Base-by-base conservation (phyloP, 2,888 invertebrate species). In the Epirrita christyi region DNA sequence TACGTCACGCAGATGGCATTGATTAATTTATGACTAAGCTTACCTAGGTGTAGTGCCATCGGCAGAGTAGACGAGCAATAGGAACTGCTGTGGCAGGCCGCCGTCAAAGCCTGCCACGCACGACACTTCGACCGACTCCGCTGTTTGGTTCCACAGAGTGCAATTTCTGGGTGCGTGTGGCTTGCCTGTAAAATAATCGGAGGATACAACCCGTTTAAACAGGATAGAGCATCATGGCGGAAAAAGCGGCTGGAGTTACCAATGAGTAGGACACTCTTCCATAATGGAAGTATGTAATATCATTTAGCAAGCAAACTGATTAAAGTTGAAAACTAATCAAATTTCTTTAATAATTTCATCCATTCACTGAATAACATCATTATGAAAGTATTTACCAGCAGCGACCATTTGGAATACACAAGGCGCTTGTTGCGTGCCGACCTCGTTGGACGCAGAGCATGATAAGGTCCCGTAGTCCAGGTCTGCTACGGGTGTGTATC, bases 341-440 rank as follows among this genome's bases (percentile, higher is more conserved):
- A 32, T 32, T 32, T 2, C 10, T 32, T 32, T 14, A n/a, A n/a
- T n/a, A n/a, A n/a, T n/a, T n/a, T n/a, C n/a, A n/a, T n/a, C n/a
- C n/a, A n/a, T n/a, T n/a, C n/a, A n/a, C n/a, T n/a, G n/a, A n/a
- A n/a, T n/a, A n/a, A 42, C 28, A 42, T 0, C 6, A 8, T 2
- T 0, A 14, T 40, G 47, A n/a, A 8, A 15, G 14, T 8, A 80
- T 92, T 93, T 81, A 97, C 97, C 97, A 72, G 97, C 97, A 50
- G 97, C 95, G 38, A 97, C 97, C 82, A 98, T 95, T 86, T 97
- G 97, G 87, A 97, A 97, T 78, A 97, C 94, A 81, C 97, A 98
- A 9, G 97, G 97, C 67, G 95, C 94, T 67, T 95, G 90, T 83
- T 97, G 97, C 55, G 95, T 93, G 64, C 97, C 97, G 55, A 97